Evolutionary conservation across 2,888 invertebrate species (phyloP), one percentile per base, ranked within the genome.

Genomic region (Dyspetes luteomarginatus): DNA sequence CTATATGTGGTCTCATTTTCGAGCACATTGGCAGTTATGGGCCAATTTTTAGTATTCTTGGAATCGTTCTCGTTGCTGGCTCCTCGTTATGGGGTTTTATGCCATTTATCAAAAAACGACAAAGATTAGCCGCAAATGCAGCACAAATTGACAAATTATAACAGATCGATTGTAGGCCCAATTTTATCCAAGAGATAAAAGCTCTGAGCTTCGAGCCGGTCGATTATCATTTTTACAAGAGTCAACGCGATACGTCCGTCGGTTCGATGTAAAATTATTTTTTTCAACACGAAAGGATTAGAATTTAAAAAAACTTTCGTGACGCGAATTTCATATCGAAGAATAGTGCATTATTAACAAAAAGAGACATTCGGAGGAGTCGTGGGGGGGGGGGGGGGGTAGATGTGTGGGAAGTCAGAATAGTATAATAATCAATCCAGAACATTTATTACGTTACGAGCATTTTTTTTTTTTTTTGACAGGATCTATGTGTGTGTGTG

Each of bases 1-100:
- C 97, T 0, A 92, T 97, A n/a, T 97, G 97, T 88, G 97, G 97
- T 0, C 86, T 94, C 2, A 95, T 96, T 93, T 95, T 93, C 81
- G 95, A 96, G 83, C 90, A 93, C 36, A 93, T 95, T 0, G 89
- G 94, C 0, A 95, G 95, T 0, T 97, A 96, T 89, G 94, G 94
- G 81, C 95, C 96, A 0, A 93, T 97, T 52, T 96, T 97, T 86
- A 94, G 95, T 19, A 94, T 95, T 0, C 92, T 97, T 2, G 97
- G 97, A 0, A 91, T 96, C 58, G 94, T 96, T 52, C 92, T 97
- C 36, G 92, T 97, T 4, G 93, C 94, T 4, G 97, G 97, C 0
- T 95, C 97, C 0, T 92, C 94, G 1, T 92, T 97, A 15, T 97
- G 97, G 97, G 93, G 94, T 0, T 94, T 96, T 67, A 95, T 97